Base-by-base conservation (phyloP, 1,140 invertebrate genomes). In the Venustaconcha ellipsiformis region DNA sequence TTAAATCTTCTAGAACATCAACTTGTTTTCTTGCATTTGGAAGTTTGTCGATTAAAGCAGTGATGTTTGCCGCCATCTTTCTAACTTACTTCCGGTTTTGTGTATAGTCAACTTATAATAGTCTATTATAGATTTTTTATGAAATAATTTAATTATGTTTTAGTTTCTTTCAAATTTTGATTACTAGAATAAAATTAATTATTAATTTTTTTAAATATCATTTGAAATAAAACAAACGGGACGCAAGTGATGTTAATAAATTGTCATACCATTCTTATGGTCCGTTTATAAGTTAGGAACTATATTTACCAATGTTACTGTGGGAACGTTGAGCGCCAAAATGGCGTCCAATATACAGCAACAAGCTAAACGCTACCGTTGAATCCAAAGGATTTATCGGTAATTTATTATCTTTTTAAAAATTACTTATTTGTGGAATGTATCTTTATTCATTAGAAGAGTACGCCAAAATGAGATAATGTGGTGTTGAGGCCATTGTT, bases 1-100 rank as follows among this genome's bases (percentile, higher is more conserved):
- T 83, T 55, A 87, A 68, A 64, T 83, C 70, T 18, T 70, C 69
- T 1, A 70, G 57, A 60, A 60, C 60, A 48, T 70, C 57, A 20
- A 70, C 11, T 48, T 57, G 69, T 12, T 70, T 37, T 14, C 20
- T n/a, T 15, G 74, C 70, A 57, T 65, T 70, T 14, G 67, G 56
- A 62, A 76, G 66, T 15, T 63, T 17, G 11, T 70, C 67, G 3
- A 76, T 23, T 48, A 76, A 20, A 48, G 60, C 59, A 8, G 64
- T 58, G 26, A 67, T 66, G 37, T 70, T 62, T 20, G 37, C 65
- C n/a, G 68, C 48, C 67, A 62, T 55, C 67, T 66, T 78, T 58
- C 20, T 55, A 12, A 3, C 15, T 20, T 56, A 20, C 26, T 62
- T 57, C 56, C 62, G 23, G 63, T 37, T 60, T 55, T 30, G 6